Percentiles rank a stretch among this genome's conserved stretches.
Evolutionary conservation across 2,113 vertebrate species (phyloP).

Genomic region (Gobiocypris rarus): DNA sequence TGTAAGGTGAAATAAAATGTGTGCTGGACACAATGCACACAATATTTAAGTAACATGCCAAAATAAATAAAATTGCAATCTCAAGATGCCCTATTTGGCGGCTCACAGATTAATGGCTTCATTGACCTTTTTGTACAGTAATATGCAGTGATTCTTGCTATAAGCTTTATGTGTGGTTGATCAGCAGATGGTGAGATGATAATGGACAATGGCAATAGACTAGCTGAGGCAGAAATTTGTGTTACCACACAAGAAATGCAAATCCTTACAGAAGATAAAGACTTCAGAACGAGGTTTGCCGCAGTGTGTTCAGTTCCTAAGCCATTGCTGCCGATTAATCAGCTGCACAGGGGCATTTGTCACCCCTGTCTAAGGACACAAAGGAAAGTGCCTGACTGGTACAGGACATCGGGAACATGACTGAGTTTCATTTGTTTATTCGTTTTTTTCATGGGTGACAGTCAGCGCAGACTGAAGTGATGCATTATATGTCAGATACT

Average conservation of each 20-base stretch:
- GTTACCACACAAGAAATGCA: neutral
- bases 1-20: neutral
- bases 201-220: neutral
- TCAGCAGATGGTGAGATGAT: neutral
- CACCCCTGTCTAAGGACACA: neutral
- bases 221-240: neutral
- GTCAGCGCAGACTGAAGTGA: neutral
- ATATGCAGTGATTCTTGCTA: neutral
- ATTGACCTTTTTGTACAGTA: neutral
- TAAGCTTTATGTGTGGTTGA: neutral
- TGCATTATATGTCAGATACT: slow-evolving; percentile 1
- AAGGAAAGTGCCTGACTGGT: neutral
- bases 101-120: neutral
- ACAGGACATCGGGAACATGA: neutral
- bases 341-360: neutral
- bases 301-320: neutral
- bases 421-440: slow-evolving; percentile 4
- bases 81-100: neutral
- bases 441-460: neutral
- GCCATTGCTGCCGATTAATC: neutral
- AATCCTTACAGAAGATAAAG: slow-evolving; percentile 8
- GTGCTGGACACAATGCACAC: neutral
- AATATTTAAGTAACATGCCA: neutral
- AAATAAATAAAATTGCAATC: neutral
- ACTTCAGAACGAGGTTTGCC: slow-evolving; percentile 8